Conservation (phyloP, 2,797 vertebrate genomes). For the Hafferia zeledoni region DNA sequence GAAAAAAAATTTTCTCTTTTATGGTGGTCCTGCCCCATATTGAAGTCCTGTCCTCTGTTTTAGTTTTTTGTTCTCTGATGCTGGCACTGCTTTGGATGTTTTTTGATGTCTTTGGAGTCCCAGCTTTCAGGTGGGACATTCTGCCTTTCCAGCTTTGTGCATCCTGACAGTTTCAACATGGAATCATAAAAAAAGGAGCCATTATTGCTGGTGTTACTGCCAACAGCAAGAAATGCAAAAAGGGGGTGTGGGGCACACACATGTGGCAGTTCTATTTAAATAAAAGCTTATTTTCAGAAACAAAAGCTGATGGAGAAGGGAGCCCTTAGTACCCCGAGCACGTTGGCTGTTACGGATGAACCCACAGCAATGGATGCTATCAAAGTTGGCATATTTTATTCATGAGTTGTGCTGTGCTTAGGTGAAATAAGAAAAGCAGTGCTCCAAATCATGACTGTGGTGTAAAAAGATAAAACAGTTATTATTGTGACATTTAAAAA, state of each 20-base stretch:
- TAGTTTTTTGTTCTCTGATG: constrained; percentile 2
- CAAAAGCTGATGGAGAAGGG: constrained; percentile 62
- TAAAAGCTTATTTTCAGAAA: constrained; percentile 70
- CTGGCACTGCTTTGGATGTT: constrained; percentile 1
- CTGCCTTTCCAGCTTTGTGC: background rate
- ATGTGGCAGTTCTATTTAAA: constrained; percentile 47
- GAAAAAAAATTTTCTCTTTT: background rate
- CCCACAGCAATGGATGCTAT: constrained; percentile 83
- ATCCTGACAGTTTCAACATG: constrained; percentile 48
- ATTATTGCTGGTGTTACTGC: constrained; percentile 36
- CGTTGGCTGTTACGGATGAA: constrained; percentile 74
- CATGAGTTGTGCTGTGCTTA: constrained; percentile 87
- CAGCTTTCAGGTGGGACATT: constrained; percentile 8
- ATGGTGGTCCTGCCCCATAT: background rate
- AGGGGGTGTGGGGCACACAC: background rate
- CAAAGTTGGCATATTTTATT: constrained; percentile 95
- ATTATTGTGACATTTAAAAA: constrained; percentile 53
- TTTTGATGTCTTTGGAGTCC: constrained; percentile 3
- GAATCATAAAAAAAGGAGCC: constrained; percentile 50
- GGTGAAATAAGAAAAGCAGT: constrained; percentile 79
- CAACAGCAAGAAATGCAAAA: constrained; percentile 14
- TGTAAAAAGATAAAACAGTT: constrained; percentile 74
- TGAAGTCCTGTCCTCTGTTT: background rate
- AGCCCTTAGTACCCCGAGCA: constrained; percentile 72
- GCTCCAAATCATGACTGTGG: constrained; percentile 76